These are phyloP conservation scores for Cantharis lateralis DNA, from an alignment of 2,888 invertebrate species.

Conservation along the genomic window DNA sequence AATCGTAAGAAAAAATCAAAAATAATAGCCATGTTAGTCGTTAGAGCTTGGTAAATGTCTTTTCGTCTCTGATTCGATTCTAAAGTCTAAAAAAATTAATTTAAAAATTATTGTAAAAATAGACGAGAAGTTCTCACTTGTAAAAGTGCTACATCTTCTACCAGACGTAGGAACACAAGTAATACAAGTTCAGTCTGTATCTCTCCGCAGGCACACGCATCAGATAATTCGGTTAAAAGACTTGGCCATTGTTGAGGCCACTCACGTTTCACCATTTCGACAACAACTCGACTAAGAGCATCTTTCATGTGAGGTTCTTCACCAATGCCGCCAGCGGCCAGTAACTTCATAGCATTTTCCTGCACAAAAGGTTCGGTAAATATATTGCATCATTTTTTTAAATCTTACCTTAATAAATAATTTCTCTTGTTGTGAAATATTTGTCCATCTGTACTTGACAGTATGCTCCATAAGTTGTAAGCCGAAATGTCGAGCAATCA, in stretches of 20 bases:
- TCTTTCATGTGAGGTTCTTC: constrained; percentile 81
- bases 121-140: constrained; percentile 62
- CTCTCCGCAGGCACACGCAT: constrained; percentile 81
- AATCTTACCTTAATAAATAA: constrained; percentile 76
- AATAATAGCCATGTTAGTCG: constrained; percentile 85
- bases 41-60: constrained; percentile 88
- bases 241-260: constrained; percentile 98
- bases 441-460: constrained; percentile 91
- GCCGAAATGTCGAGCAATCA: constrained; percentile 87
- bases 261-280: constrained; percentile 95
- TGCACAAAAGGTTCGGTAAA: constrained; percentile 44
- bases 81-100: constrained; percentile 65
- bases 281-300: constrained; percentile 86
- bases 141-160: constrained; percentile 90
- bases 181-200: constrained; percentile 89
- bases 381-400: constrained; percentile 6
- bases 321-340: constrained; percentile 76
- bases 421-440: constrained; percentile 85
- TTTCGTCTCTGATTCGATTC: constrained; percentile 87
- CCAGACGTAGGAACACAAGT: constrained; percentile 84
- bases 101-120: neutral
- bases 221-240: constrained; percentile 79
- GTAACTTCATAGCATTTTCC: constrained; percentile 87
- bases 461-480: constrained; percentile 91
- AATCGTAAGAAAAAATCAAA: constrained; percentile 83